phyloP scores from a whole-genome alignment of 2,797 vertebrate genomes.

The Cyprinodon diabolis region DNA sequence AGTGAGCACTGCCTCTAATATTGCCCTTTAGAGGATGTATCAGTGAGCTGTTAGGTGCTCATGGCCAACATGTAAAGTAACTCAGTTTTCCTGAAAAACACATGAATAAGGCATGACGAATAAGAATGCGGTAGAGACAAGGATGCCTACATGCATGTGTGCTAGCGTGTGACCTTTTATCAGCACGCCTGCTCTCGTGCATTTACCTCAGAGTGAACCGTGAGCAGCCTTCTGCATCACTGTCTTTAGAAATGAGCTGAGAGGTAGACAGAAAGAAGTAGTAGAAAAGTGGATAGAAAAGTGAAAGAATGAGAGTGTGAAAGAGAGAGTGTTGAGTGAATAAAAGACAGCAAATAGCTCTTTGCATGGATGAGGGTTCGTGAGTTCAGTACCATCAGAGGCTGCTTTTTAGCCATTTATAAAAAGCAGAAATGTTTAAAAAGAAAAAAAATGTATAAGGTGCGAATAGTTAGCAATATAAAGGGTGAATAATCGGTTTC shows the following conservation, averaged over 20 bases:
- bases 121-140: conserved; percentile 13
- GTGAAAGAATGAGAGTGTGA: conserved; percentile 59
- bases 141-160: conserved; percentile 10
- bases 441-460: background rate
- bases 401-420: conserved; percentile 50
- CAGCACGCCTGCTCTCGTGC: conserved; percentile 36
- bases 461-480: conserved; percentile 6
- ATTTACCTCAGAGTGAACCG: conserved; percentile 46
- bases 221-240: conserved; percentile 38
- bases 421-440: conserved; percentile 12
- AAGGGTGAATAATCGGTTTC: background rate
- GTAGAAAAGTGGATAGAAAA: conserved; percentile 42
- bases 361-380: conserved; percentile 74
- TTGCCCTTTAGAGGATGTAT: conserved; percentile 32
- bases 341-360: conserved; percentile 76
- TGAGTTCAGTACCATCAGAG: conserved; percentile 57
- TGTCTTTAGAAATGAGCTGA: conserved; percentile 33
- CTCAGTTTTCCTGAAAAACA: conserved; percentile 46
- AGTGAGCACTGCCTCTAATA: conserved; percentile 40
- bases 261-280: conserved; percentile 16
- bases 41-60: conserved; percentile 31
- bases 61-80: conserved; percentile 56
- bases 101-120: conserved; percentile 74
- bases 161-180: conserved; percentile 51
- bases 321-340: conserved; percentile 49